Conservation (phyloP, 2,888 invertebrate genomes). For the Ischnura elegans region DNA sequence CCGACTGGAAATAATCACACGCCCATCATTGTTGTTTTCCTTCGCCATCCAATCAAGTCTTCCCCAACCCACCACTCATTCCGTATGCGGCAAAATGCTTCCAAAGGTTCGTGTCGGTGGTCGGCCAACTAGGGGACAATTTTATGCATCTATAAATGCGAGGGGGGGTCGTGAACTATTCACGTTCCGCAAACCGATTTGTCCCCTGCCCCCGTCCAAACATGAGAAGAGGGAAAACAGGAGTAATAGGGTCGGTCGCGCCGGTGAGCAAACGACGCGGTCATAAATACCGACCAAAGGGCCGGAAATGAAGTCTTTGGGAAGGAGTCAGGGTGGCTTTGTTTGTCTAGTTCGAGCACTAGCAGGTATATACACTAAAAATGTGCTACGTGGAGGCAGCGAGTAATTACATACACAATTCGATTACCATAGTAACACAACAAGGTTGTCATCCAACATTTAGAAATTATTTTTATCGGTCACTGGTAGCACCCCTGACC, state of each 20-base stretch:
- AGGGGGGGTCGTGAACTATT: neutral
- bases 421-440: too few relatives aligned
- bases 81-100: neutral
- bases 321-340: neutral
- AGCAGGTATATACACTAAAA: too few relatives aligned
- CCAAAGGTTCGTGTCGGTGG: neutral
- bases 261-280: neutral
- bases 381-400: too few relatives aligned
- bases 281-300: neutral
- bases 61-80: neutral
- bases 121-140: neutral
- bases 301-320: neutral
- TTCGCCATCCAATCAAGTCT: too few relatives aligned
- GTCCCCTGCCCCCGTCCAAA: neutral
- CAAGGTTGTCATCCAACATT: too few relatives aligned
- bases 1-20: slow-evolving; percentile 41
- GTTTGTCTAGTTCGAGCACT: too few relatives aligned
- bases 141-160: neutral
- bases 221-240: too few relatives aligned
- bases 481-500: too few relatives aligned
- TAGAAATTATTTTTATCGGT: too few relatives aligned
- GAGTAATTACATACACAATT: too few relatives aligned
- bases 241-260: too few relatives aligned
- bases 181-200: neutral
- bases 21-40: too few relatives aligned